These are phyloP conservation scores for Drosophila ustulata DNA, from an alignment of 2,888 invertebrate species.

Conservation along the genomic window DNA sequence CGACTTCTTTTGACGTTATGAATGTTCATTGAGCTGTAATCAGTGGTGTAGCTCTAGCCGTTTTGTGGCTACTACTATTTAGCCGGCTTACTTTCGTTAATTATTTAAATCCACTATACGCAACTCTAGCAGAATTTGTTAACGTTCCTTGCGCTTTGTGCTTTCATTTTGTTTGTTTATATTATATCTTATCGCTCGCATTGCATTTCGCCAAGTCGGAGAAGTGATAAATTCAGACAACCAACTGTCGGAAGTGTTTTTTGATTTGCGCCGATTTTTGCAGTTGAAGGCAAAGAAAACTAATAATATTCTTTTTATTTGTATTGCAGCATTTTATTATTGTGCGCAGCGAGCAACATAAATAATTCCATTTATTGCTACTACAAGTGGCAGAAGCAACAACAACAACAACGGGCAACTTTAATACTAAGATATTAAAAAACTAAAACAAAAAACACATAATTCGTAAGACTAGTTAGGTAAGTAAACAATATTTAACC, in stretches of 20 bases:
- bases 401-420: conserved; percentile 28
- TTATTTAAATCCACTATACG: neutral
- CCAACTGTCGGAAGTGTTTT: conserved; percentile 32
- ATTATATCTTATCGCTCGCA: conserved; percentile 59
- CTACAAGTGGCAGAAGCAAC: conserved; percentile 34
- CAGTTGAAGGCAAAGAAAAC: conserved; percentile 1
- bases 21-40: conserved; percentile 36
- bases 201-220: conserved; percentile 32
- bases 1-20: neutral
- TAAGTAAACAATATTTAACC: conserved; percentile 32
- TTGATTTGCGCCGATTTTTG: conserved; percentile 16
- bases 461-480: conserved; percentile 54
- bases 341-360: conserved; percentile 58
- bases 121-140: conserved; percentile 20
- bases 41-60: conserved; percentile 18
- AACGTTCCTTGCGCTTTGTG: conserved; percentile 17
- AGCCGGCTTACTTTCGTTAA: neutral
- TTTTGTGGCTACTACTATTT: neutral
- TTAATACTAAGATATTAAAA: conserved; percentile 42
- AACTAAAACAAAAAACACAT: conserved; percentile 16
- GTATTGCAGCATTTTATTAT: conserved; percentile 71
- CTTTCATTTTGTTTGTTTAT: conserved; percentile 55
- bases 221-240: conserved; percentile 6
- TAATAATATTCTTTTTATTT: conserved; percentile 14
- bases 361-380: conserved; percentile 68